Evolutionary conservation across 2,888 invertebrate species (phyloP).

Genomic region (Parasteatoda lunata): DNA sequence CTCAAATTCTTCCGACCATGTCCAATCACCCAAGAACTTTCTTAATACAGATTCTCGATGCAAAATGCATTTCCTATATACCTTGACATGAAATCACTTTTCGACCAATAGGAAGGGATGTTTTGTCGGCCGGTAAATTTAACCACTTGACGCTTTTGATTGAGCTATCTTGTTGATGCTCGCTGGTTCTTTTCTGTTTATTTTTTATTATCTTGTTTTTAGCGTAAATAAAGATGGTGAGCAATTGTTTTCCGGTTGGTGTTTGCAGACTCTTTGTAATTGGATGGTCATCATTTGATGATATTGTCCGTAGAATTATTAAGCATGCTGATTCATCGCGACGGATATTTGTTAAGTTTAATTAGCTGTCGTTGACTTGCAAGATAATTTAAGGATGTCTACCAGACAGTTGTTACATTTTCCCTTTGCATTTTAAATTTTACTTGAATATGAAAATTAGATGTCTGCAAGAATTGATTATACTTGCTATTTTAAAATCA

Average conservation of each 20-base stretch:
- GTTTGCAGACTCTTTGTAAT: not conserved
- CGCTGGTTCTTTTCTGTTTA: not conserved
- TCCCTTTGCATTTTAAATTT: too few species aligned
- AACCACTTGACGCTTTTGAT: constrained; percentile 50
- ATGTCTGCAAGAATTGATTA: too few species aligned
- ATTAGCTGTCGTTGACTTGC: too few species aligned
- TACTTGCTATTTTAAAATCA: too few species aligned
- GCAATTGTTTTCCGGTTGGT: constrained; percentile 37
- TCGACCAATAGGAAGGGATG: constrained; percentile 48
- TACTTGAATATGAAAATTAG: too few species aligned
- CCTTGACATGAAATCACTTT: constrained; percentile 20
- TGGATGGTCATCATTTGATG: too few species aligned
- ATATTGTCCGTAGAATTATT: too few species aligned
- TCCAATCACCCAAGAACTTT: constrained; percentile 50
- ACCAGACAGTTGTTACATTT: too few species aligned
- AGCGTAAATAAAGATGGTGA: constrained; percentile 6
- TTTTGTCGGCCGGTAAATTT: constrained; percentile 44
- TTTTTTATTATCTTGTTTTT: constrained; percentile 8
- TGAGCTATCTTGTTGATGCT: constrained; percentile 12
- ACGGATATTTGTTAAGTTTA: too few species aligned
- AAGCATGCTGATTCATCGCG: too few species aligned
- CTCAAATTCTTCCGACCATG: constrained; percentile 36
- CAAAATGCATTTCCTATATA: constrained; percentile 54
- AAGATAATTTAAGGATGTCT: too few species aligned
- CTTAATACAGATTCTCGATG: constrained; percentile 39